These are phyloP conservation scores for Solenopsis invicta DNA, from an alignment of 1,140 invertebrate genomes.

Conservation along the genomic window DNA sequence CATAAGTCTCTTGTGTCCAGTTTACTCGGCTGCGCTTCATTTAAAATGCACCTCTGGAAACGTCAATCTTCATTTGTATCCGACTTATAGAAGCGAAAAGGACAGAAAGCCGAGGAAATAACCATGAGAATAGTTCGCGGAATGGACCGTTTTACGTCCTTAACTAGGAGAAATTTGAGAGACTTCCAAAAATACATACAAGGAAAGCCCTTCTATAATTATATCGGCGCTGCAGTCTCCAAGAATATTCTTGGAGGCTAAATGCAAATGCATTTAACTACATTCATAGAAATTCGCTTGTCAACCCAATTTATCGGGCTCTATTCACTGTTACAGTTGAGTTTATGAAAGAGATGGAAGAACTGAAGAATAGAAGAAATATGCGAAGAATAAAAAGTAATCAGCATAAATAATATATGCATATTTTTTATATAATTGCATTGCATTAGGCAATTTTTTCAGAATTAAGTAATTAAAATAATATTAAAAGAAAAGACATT, in stretches of 20 bases:
- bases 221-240: not conserved
- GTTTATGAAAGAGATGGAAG: not conserved
- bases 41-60: constrained; percentile 34
- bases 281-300: constrained; percentile 20
- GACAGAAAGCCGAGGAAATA: not conserved
- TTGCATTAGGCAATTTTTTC: not conserved
- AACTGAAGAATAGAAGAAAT: not conserved
- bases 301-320: constrained; percentile 13
- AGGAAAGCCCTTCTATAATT: constrained; percentile 36
- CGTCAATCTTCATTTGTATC: constrained; percentile 23
- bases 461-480: not conserved
- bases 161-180: not conserved
- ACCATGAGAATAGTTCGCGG: not conserved
- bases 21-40: not conserved
- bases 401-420: not conserved
- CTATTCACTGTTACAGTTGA: not conserved
- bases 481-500: not conserved
- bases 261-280: constrained; percentile 38
- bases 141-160: not conserved
- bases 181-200: constrained; percentile 18
- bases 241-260: constrained; percentile 29
- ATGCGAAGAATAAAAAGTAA: not conserved
- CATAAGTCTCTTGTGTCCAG: not conserved
- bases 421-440: not conserved
- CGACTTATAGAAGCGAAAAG: constrained; percentile 5